Evolutionary conservation across 2,888 invertebrate genomes (phyloP).

Genomic region (Xanthostigma xanthostigma): DNA sequence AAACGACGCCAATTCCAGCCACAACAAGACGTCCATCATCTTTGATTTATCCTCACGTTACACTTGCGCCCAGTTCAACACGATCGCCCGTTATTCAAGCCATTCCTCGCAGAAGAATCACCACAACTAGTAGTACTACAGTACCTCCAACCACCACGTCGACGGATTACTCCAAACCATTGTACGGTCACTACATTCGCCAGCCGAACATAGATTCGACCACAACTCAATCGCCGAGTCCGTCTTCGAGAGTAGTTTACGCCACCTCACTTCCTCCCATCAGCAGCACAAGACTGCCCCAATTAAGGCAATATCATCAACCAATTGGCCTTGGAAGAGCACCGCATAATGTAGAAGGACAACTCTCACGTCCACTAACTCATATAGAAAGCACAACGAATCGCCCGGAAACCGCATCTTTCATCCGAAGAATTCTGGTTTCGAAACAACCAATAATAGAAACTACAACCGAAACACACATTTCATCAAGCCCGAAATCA

Average conservation of each 20-base stretch:
- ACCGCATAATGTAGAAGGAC: constrained; percentile 21
- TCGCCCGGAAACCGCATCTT: constrained; percentile 21
- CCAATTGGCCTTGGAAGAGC: constrained; percentile 18
- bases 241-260: constrained; percentile 23
- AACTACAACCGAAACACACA: constrained; percentile 12
- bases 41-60: constrained; percentile 26
- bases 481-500: constrained; percentile 27
- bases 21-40: constrained; percentile 40
- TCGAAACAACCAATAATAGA: constrained; percentile 23
- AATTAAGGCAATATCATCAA: constrained; percentile 17
- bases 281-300: constrained; percentile 1
- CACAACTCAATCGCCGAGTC: constrained; percentile 11
- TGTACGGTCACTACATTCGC: constrained; percentile 20
- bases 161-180: constrained; percentile 20
- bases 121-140: constrained; percentile 21
- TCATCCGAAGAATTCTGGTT: constrained; percentile 18
- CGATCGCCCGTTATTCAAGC: constrained; percentile 48
- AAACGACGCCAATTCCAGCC: constrained; percentile 30
- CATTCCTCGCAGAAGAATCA: constrained; percentile 40
- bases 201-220: constrained; percentile 17
- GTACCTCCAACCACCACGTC: constrained; percentile 26
- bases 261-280: constrained; percentile 21
- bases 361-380: constrained; percentile 20
- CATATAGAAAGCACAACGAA: constrained; percentile 18
- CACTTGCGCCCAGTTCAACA: constrained; percentile 37